A percentile compares a stretch with the other conserved stretches of the same genome.
These are phyloP conservation scores for Sarcophilus harrisii DNA, from an alignment of 2,797 vertebrate genomes.

Conservation along the genomic window DNA sequence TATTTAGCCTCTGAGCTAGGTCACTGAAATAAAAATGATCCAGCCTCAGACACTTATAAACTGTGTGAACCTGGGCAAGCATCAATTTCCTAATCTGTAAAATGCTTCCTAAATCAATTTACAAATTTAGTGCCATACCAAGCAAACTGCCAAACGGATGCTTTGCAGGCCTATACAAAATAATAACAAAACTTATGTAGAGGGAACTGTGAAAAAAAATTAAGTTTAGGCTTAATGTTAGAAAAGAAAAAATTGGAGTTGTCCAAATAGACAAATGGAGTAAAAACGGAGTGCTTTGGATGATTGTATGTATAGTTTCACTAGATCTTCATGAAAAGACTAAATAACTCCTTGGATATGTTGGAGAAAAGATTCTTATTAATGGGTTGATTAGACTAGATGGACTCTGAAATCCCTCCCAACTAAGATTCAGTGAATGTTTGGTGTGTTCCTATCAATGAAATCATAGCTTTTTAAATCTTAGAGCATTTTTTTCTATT, in stretches of 20 bases:
- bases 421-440: background rate
- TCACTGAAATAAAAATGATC: constrained; percentile 70
- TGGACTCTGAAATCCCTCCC: background rate
- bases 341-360: background rate
- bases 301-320: background rate
- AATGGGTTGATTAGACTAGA: background rate
- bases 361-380: background rate
- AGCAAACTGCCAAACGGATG: background rate
- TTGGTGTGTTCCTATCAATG: background rate
- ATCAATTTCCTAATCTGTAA: too few species aligned
- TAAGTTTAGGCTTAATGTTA: background rate
- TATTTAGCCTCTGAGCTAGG: constrained; percentile 48
- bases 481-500: too few species aligned
- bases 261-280: background rate
- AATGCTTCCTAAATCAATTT: constrained; percentile 75
- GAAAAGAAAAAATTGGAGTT: background rate
- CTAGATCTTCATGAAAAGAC: background rate
- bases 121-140: constrained; percentile 42
- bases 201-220: background rate
- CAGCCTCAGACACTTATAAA: too few species aligned
- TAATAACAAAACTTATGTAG: background rate
- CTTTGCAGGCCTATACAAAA: background rate
- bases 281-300: background rate
- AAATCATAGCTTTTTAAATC: background rate
- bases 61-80: too few species aligned